Evolutionary conservation across 2,797 vertebrate species (phyloP).

Genomic region (Harpagifer antarcticus): DNA sequence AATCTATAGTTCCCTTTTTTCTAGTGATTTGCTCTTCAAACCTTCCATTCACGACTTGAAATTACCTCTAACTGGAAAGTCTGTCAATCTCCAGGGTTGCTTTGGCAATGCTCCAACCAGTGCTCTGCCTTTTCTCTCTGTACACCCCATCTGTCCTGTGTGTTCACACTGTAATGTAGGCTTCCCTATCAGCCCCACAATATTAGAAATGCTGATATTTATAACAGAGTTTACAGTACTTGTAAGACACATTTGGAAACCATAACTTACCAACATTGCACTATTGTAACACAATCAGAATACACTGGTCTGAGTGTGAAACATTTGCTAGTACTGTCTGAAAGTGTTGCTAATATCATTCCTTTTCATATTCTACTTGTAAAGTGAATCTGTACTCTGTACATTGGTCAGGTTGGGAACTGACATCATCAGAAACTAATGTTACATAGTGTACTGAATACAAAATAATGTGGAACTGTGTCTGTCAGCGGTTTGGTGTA

Average conservation of each 20-base stretch:
- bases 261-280: neutral
- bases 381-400: slow-evolving; percentile 2
- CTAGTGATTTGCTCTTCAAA: slow-evolving; percentile 50
- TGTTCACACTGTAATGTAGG: slow-evolving; percentile 8
- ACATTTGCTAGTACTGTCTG: neutral
- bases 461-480: too few species aligned
- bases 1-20: slow-evolving; percentile 30
- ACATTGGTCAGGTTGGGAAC: slow-evolving; percentile 15
- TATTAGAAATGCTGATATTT: neutral
- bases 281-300: neutral
- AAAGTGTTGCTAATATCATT: slow-evolving; percentile 18
- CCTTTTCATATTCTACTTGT: slow-evolving; percentile 20
- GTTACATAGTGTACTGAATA: neutral
- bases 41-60: slow-evolving; percentile 32
- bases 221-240: neutral
- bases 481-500: too few species aligned
- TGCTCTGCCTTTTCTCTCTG: slow-evolving; percentile 13
- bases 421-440: slow-evolving; percentile 8
- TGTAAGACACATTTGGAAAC: neutral
- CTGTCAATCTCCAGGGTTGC: slow-evolving; percentile 53
- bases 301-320: neutral
- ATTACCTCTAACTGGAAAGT: slow-evolving; percentile 29
- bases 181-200: neutral
- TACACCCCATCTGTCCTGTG: slow-evolving; percentile 10
- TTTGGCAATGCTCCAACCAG: slow-evolving; percentile 46